Evolutionary conservation across 2,113 vertebrate genomes (phyloP), one percentile per base, ranked within the genome.

Genomic region (Nansenia antarctica): DNA sequence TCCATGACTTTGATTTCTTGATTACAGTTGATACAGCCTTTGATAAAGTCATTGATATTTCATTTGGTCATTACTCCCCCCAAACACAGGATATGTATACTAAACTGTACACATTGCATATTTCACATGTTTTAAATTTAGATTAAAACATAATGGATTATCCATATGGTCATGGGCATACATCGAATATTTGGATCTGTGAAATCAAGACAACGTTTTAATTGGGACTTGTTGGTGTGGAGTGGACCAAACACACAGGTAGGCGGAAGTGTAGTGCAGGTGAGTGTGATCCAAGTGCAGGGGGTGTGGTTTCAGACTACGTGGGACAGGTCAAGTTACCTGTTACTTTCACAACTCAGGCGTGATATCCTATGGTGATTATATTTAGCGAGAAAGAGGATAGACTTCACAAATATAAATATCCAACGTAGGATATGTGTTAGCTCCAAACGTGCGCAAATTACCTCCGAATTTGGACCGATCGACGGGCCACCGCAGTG

Each of bases 251-350:
- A n/a, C 29, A 30, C 30, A 3, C 15, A 29, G 2, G 55, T 30
- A 32, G 2, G 29, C 55, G 14, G 55, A 29, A 30, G 55, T 58
- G 2, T 32, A 27, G 6, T 30, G 5, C 18, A 58, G 29, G 55
- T 20, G 27, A 60, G 20, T 32, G n/a, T n/a, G 32, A 35, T 57
- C 26, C 26, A 29, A 15, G 27, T 59, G 30, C 12, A 18, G 34
- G 67, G 79, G 89, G 89, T 82, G 88, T 78, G 85, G 85, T 69
- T 55, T 84, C 29, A 39, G 4, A 11, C 22, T 80, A 88, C 87
- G 81, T 86, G 87, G 62, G 65, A 86, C 72, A 60, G 72, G 30
- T 84, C 67, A 20, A 30, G 62, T 83, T 83, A 69, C 78, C 67
- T 53, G 72, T 22, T 11, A 65, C 61, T 27, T 20, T 3, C 15